Conservation (phyloP, 2,888 invertebrate species). For the Chouioia cunea region DNA sequence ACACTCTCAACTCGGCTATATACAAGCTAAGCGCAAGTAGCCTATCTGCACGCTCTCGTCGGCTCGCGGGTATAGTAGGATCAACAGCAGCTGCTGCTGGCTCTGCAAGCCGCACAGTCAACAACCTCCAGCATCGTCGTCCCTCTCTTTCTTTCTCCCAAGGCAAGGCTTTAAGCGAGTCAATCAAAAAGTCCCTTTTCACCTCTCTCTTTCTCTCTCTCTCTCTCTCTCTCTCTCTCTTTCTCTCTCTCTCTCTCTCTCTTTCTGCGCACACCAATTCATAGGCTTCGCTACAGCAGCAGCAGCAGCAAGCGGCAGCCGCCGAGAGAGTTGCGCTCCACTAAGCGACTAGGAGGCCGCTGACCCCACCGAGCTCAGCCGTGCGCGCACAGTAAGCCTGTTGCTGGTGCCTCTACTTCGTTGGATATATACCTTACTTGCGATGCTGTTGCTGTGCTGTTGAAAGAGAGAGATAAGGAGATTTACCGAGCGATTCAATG, state of each 20-base stretch:
- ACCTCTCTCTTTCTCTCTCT: constrained; percentile 18
- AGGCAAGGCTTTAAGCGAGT: constrained; percentile 18
- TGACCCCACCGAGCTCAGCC: constrained; percentile 66
- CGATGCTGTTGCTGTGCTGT: constrained; percentile 60
- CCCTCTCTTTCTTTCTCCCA: constrained; percentile 12
- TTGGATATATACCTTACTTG: too few relatives aligned
- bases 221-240: constrained; percentile 10
- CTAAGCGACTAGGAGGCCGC: constrained; percentile 64
- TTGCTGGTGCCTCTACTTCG: too few relatives aligned
- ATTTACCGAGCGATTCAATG: constrained; percentile 49
- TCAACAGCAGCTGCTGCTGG: constrained; percentile 5
- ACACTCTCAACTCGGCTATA: too few relatives aligned
- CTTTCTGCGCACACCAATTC: constrained; percentile 63
- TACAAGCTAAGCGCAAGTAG: too few relatives aligned
- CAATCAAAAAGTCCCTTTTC: constrained; percentile 46
- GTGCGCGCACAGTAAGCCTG: constrained; percentile 68
- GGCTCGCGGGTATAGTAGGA: too few relatives aligned
- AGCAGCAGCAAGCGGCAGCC: constrained; percentile 34
- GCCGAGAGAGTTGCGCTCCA: constrained; percentile 63
- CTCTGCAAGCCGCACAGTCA: constrained; percentile 31
- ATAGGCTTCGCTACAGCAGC: constrained; percentile 56
- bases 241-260: constrained; percentile 22
- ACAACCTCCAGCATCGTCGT: constrained; percentile 43
- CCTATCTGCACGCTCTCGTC: too few relatives aligned
- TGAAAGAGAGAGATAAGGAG: constrained; percentile 45